phyloP scores from a whole-genome alignment of 2,797 vertebrate genomes.

The Pseudomugil tenellus region DNA sequence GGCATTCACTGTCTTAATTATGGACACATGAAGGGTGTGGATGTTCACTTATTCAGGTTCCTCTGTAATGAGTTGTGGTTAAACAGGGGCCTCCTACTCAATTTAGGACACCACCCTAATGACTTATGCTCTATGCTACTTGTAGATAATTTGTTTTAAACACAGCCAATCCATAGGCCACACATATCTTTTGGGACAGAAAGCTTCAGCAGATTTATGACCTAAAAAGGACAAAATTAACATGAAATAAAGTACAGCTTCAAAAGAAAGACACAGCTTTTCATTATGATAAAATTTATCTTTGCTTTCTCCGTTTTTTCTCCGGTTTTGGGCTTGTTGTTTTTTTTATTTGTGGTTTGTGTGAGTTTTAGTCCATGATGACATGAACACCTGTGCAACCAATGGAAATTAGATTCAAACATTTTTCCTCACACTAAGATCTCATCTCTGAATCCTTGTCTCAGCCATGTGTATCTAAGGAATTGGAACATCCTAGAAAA shows the following conservation, averaged over 20 bases:
- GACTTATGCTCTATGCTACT: constrained; percentile 31
- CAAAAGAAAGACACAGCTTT: neutral
- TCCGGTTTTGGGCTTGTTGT: too few relatives aligned
- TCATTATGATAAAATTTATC: neutral
- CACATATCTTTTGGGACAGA: constrained; percentile 12
- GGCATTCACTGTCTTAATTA: constrained; percentile 45
- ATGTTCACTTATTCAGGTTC: constrained; percentile 41
- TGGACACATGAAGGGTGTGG: constrained; percentile 42
- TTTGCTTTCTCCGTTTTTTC: neutral
- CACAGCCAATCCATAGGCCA: neutral
- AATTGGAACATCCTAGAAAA: neutral
- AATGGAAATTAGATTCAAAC: neutral
- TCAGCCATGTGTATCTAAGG: neutral
- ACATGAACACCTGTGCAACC: neutral
- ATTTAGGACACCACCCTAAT: constrained; percentile 18
- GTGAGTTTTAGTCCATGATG: neutral
- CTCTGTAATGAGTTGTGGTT: constrained; percentile 20
- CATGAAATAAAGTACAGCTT: neutral
- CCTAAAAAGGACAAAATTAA: neutral
- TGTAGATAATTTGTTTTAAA: constrained; percentile 22
- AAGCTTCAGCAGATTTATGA: constrained; percentile 12
- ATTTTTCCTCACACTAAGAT: too few relatives aligned
- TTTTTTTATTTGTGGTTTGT: neutral
- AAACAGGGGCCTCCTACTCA: constrained; percentile 48
- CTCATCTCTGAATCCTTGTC: neutral